Evolutionary conservation across 2,113 vertebrate genomes (phyloP), one percentile per base, ranked within the genome.

Genomic region (Accipiter virgatus): DNA sequence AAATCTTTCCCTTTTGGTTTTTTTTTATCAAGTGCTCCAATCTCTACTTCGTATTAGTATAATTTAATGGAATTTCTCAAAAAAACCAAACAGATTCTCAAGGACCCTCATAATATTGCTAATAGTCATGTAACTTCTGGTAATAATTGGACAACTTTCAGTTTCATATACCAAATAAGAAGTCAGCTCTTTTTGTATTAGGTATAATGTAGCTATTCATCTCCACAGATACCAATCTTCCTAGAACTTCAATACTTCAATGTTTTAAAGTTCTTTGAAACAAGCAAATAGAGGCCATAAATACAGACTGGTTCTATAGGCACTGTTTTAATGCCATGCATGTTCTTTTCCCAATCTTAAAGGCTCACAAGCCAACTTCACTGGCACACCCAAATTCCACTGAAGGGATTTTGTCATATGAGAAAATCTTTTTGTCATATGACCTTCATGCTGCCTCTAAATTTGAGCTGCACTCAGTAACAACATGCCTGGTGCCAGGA

Each of bases 201-300:
- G 55, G 12, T 42, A 10, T 40, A 52, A 47, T 3, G 12, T 2
- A 73, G 23, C 36, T 40, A 47, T 31, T 62, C 21, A 42, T 47
- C 50, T 59, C 38, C 12, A 66, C 59, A 34, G n/a, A 1, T 3
- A 73, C 22, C 29, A 31, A 0, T 19, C 42, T 65, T 79, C 26
- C 42, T 19, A 53, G 32, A 80, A 18, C 27, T 32, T 27, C 11
- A 25, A 4, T 4, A 18, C 27, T 32, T 27, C 11, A 25, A 4
- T 4, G 5, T 6, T 42, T 73, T 53, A 52, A 52, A 52, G 26
- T 52, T 52, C 26, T 52, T 52, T 18, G 13, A 26, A 88, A 32
- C 4, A 67, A 66, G 50, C 8, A 50, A 58, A 19, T 0, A 21
- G 27, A 74, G 9, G 36, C 42, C 5, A 0, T 5, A 10, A 2